Evolutionary conservation across 1,140 invertebrate species (phyloP).

Genomic region (Leptopilina boulardi): DNA sequence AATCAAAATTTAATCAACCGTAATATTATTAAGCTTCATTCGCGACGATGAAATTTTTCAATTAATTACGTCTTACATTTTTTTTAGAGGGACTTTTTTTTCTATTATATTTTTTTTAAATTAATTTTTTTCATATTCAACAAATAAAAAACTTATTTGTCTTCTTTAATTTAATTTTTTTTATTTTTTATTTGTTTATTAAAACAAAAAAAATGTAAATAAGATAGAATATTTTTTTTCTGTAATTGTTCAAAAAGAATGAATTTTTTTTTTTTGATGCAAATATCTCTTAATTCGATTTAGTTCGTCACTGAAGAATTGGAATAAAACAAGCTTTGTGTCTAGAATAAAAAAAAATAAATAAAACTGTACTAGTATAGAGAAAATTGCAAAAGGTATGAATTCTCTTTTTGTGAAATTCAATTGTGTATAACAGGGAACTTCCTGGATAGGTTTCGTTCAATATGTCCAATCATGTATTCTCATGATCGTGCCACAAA

Average conservation of each 20-base stretch:
- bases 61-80: not conserved
- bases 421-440: slow-evolving; percentile 2
- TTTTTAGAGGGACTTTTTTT: no score
- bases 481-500: slow-evolving; percentile 19
- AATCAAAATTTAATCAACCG: slow-evolving; percentile 15
- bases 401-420: slow-evolving; percentile 9
- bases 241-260: not conserved
- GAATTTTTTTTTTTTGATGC: not conserved
- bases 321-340: slow-evolving; percentile 1
- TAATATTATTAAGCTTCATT: slow-evolving; percentile 6
- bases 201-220: no score
- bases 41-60: not conserved
- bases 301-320: not conserved
- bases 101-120: no score
- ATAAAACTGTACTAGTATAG: not conserved
- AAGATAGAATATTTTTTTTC: no score
- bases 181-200: no score
- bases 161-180: no score
- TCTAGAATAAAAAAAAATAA: not conserved
- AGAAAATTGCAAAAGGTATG: not conserved
- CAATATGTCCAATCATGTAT: slow-evolving; percentile 19
- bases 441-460: slow-evolving; percentile 16
- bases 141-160: no score
- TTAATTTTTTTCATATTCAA: no score
- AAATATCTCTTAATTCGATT: no score